These are phyloP conservation scores for Candoia aspera DNA, from an alignment of 2,113 vertebrate genomes.

Conservation along the genomic window DNA sequence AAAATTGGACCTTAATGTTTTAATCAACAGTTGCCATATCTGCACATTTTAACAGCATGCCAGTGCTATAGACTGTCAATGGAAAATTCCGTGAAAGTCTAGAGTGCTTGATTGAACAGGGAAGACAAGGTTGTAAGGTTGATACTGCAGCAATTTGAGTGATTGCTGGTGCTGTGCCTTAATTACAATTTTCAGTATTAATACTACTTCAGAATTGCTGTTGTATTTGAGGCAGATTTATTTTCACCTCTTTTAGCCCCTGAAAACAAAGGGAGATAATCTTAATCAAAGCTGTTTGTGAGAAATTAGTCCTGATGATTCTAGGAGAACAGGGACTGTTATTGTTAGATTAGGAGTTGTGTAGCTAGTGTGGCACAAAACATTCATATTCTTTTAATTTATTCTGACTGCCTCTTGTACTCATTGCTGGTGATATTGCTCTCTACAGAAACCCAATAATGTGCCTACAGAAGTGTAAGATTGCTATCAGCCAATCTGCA, in stretches of 20 bases:
- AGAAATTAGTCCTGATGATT: not conserved
- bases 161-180: not conserved
- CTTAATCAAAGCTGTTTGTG: slow-evolving; percentile 1
- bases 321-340: not conserved
- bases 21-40: slow-evolving; percentile 33
- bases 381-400: slow-evolving; percentile 13
- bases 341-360: slow-evolving; percentile 14
- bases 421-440: slow-evolving; percentile 18
- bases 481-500: not conserved
- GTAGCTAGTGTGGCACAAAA: not conserved
- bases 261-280: slow-evolving; percentile 26
- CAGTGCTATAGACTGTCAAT: slow-evolving; percentile 29
- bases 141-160: slow-evolving; percentile 29
- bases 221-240: not conserved
- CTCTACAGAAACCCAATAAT: not conserved
- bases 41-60: slow-evolving; percentile 32
- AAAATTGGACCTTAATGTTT: slow-evolving; percentile 33
- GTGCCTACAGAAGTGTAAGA: slow-evolving; percentile 13
- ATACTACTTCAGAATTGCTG: not conserved
- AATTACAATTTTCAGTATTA: slow-evolving; percentile 32
- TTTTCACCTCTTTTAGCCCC: slow-evolving; percentile 28
- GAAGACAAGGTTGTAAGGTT: not conserved
- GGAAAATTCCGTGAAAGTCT: slow-evolving; percentile 43
- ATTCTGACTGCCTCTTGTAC: slow-evolving; percentile 4
- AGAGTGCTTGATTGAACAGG: slow-evolving; percentile 39